A percentile compares a stretch with the other conserved stretches of the same genome.
phyloP scores from a whole-genome alignment of 2,113 vertebrate species.

The Channa maculata region DNA sequence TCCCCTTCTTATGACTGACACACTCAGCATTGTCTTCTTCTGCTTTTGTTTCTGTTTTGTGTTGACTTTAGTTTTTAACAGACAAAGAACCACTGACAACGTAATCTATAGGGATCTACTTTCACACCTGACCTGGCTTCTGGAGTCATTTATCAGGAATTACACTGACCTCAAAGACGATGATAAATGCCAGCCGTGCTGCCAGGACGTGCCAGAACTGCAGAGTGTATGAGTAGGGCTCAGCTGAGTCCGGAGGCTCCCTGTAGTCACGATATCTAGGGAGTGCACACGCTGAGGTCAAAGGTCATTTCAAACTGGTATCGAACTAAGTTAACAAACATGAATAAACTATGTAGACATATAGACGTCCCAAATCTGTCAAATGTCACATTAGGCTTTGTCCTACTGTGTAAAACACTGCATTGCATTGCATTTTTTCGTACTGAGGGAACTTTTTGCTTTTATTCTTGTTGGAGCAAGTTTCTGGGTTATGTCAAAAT shows the following conservation, averaged over 20 bases:
- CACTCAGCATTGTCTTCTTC: too few relatives aligned
- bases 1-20: too few relatives aligned
- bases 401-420: too few relatives aligned
- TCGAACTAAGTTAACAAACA: background rate
- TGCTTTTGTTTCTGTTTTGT: too few relatives aligned
- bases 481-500: too few relatives aligned
- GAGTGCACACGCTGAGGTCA: constrained; percentile 12
- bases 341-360: too few relatives aligned
- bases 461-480: too few relatives aligned
- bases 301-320: constrained; percentile 9
- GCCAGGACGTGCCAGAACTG: constrained; percentile 98
- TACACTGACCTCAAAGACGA: constrained; percentile 93
- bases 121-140: background rate
- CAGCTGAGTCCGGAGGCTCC: constrained; percentile 88
- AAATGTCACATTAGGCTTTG: background rate
- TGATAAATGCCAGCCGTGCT: constrained; percentile 94
- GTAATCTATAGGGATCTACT: constrained; percentile 3
- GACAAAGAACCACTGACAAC: constrained; percentile 14
- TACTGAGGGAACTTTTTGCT: too few relatives aligned
- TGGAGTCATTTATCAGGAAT: constrained; percentile 17
- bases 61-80: too few relatives aligned
- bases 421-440: too few relatives aligned
- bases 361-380: background rate
- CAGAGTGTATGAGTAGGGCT: constrained; percentile 91
- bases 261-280: constrained; percentile 94